Base-by-base conservation (phyloP, 2,797 vertebrate species). In the Euthynnus affinis region DNA sequence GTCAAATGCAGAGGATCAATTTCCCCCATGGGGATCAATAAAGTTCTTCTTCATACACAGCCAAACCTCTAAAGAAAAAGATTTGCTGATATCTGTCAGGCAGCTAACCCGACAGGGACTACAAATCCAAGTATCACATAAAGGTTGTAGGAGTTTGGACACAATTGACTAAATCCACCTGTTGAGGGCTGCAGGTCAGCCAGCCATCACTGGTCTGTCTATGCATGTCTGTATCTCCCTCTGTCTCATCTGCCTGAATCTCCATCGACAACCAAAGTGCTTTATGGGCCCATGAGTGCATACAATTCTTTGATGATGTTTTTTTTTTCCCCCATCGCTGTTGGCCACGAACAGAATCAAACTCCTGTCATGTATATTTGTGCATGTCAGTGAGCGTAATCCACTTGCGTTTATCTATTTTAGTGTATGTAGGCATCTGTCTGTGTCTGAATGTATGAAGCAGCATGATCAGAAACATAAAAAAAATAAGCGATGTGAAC, bases 141-240 rank as follows among this genome's bases (percentile, higher is more conserved):
- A 61, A 81, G 69, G 68, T 62, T 78, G 27, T 29, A 29, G 27
- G 64, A 71, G 29, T 67, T 76, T 57, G 74, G 75, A 79, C 71
- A 77, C 73, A 83, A 69, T 15, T 81, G 74, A 82, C 67, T 60
- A 63, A 76, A 76, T 89, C 82, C 83, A 84, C 74, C 76, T 58
- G 80, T 70, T 64, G 32, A 76, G 29, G 5, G 71, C 74, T 65
- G 62, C 15, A 77, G 55, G 57, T 80, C 17, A 59, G 66, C 73
- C 68, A 69, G 57, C 59, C 71, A 67, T 27, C 5, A 13, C 42
- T 44, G 18, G 51, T 48, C 0, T 15, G 29, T 74, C 69, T 75
- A 10, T 56, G 25, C 64, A 27, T 40, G 63, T 72, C 34, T 46
- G 42, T 65, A 32, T 59, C 46, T 25, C 22, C 4, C 5, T 66